Evolutionary conservation across 2,888 invertebrate species (phyloP), one percentile per base, ranked within the genome.

Genomic region (Stenurella melanura): DNA sequence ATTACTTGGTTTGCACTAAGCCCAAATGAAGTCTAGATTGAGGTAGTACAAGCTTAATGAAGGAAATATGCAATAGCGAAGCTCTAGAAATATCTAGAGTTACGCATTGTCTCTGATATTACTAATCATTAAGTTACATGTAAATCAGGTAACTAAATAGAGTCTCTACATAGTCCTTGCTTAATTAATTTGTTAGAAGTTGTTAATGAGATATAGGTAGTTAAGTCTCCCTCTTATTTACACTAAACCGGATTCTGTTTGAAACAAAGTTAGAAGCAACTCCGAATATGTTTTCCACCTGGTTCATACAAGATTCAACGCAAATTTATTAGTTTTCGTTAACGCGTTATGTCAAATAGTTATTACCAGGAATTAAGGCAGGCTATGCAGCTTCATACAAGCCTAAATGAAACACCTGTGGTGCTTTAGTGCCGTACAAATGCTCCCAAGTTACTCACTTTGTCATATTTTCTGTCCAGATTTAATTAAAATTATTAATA

Each of bases 401-500:
- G 30, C 21, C n/a, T 9, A 5, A 12, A n/a, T 15, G 9, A 61
- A 61, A 61, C 61, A 61, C 61, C 61, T 30, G 61, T 34, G 34
- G 30, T 61, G 61, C 60, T 21, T 12, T 60, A 60, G 26, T n/a
- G 4, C 11, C 26, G 34, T 26, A 60, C 2, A 19, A 60, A 26
- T 26, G 10, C 60, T 12, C 34, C 17, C 34, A 42, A 66, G 21
- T 67, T 19, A 6, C 9, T n/a, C 60, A 12, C 26, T 60, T 60
- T 26, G n/a, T 67, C 21, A 67, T 50, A 15, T 0, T 21, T 50
- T 21, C 66, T 12, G 19, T 42, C n/a, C 21, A 6, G 66, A 21
- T 19, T 42, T 67, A 42, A 67, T 67, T 67, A 67, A 67, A 67
- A 50, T n/a, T n/a, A n/a, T n/a, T n/a, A n/a, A n/a, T n/a, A n/a